Conservation (phyloP, 2,113 vertebrate species). For the Forbesichthys agassizii region DNA sequence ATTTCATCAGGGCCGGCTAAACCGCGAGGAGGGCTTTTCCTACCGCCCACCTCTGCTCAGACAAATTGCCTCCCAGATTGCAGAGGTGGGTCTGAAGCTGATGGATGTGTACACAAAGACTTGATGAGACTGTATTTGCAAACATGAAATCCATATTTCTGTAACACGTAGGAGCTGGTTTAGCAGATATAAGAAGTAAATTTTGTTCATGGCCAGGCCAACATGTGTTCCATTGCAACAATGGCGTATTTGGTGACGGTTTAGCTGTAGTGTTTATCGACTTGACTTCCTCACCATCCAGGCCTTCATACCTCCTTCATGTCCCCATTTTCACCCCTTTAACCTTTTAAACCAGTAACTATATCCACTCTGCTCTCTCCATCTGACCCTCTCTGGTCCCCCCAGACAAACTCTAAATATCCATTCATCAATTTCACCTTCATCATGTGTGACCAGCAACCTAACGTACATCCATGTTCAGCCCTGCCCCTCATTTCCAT, state of each 20-base stretch:
- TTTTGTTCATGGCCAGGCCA: not conserved
- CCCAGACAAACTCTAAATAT: slow-evolving; percentile 32
- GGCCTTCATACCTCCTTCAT: not conserved
- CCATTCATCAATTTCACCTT: slow-evolving; percentile 65
- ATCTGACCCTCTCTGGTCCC: slow-evolving; percentile 32
- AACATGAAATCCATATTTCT: slow-evolving; percentile 70
- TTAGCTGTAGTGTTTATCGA: slow-evolving; percentile 25
- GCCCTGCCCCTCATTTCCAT: slow-evolving; percentile 52
- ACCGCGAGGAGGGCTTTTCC: slow-evolving; percentile 69
- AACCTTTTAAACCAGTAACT: slow-evolving; percentile 51
- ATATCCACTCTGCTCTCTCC: slow-evolving; percentile 38
- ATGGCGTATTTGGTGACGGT: slow-evolving; percentile 15
- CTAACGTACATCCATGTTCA: slow-evolving; percentile 32
- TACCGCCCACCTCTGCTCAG: slow-evolving; percentile 72
- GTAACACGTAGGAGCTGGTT: slow-evolving; percentile 49
- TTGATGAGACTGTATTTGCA: slow-evolving; percentile 68
- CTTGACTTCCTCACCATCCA: not conserved
- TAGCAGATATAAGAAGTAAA: slow-evolving; percentile 12
- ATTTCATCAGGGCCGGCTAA: slow-evolving; percentile 71
- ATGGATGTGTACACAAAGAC: slow-evolving; percentile 71
- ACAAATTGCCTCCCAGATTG: slow-evolving; percentile 75
- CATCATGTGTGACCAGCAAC: slow-evolving; percentile 51
- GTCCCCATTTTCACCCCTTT: not conserved
- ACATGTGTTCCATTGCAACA: slow-evolving; percentile 37
- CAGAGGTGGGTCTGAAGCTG: slow-evolving; percentile 71